Base-by-base conservation (phyloP, 2,888 invertebrate genomes). In the Noctua janthina region DNA sequence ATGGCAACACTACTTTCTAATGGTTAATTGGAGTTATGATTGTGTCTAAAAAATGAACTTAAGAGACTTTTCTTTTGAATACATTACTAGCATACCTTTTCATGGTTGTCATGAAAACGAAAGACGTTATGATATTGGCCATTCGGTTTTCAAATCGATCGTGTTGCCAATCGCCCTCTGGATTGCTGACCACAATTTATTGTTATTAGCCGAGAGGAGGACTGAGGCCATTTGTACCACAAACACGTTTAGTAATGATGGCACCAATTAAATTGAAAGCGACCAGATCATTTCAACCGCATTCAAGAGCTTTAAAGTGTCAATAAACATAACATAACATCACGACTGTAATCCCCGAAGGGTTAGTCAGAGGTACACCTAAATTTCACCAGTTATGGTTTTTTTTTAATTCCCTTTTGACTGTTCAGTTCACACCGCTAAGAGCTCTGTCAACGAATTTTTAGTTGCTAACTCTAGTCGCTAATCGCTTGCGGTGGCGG, bases 181-280 rank as follows among this genome's bases (percentile, higher is more conserved):
- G 74, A 64, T 82, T 74, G 54, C 54, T 29, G 56, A 66, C 74
- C 79, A 29, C 54, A 39, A 82, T 79, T 73, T 82, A 82, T 66
- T n/a, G 64, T 74, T 82, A 74, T 79, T 82, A 79, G 64, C 54
- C 6, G 7, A 29, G 35, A 49, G n/a, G 20, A 15, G 11, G n/a
- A 15, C 39, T 39, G 23, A 67, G 6, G 23, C 23, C 66, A 43
- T 23, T 67, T 43, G 39, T 43, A 67, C 66, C 66, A 23, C 66
- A 46, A 46, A 66, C 66, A 66, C 66, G 39, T 66, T 39, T 39
- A n/a, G 66, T 62, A 62, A 62, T 62, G 15, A 62, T 62, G 62
- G 6, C 3, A 17, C 17, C 35, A 35, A 35, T 35, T 64, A 35
- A 35, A 64, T 64, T 35, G 17, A 64, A 64, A 64, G 17, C 17